Evolutionary conservation across 2,113 vertebrate genomes (phyloP).

Genomic region (Aythya baeri): DNA sequence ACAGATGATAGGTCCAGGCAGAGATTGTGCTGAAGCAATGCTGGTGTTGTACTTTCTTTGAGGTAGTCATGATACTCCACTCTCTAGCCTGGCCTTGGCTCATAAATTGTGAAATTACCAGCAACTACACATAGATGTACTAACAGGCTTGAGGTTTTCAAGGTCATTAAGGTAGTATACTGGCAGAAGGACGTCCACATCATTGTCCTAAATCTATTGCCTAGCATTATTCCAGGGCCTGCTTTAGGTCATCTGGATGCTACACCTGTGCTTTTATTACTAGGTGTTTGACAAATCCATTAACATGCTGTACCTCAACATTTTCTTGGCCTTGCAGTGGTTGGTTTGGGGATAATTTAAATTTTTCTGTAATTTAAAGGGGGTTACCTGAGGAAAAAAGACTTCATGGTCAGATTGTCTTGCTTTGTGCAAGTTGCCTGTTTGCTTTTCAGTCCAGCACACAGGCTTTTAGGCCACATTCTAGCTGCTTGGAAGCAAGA

Average conservation of each 20-base stretch:
- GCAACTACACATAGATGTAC: not conserved
- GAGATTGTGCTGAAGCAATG: not conserved
- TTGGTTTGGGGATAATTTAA: not conserved
- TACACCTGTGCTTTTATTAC: not conserved
- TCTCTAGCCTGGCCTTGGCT: not conserved
- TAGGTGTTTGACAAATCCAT: not conserved
- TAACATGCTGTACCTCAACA: not conserved
- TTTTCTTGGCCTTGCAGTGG: not conserved
- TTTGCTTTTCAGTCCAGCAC: not conserved
- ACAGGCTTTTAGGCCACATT: fast-evolving
- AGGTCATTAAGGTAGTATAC: not conserved
- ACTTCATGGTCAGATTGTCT: not conserved
- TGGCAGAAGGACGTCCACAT: not conserved
- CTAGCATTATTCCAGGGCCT: not conserved
- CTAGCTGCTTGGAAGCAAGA: not conserved
- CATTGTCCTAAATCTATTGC: not conserved
- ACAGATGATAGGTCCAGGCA: not conserved
- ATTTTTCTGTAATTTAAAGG: not conserved
- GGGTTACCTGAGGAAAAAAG: not conserved
- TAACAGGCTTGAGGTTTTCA: not conserved
- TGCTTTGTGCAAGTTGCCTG: not conserved
- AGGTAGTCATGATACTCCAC: not conserved
- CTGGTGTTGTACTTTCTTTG: not conserved
- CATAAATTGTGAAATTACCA: not conserved
- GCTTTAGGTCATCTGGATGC: not conserved